Base-by-base conservation (phyloP, 2,888 invertebrate species). In the Coremacera marginata region DNA sequence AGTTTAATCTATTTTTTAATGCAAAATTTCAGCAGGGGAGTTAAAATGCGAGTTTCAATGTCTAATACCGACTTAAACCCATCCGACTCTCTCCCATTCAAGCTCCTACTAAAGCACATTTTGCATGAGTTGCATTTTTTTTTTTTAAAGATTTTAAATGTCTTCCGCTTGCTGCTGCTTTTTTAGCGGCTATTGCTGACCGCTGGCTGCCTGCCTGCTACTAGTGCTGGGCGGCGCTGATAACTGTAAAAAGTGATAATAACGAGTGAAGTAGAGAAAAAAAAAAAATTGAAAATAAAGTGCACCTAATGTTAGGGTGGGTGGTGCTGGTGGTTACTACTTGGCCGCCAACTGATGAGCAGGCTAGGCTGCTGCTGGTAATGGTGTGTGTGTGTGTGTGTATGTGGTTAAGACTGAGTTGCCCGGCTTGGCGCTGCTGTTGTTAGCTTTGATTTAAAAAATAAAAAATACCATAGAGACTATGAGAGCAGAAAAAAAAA, bases 241-340 rank as follows among this genome's bases (percentile, higher is more conserved):
- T 75, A 78, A 78, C 75, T 75, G 63, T 71, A 65, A 75, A 78
- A 78, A 75, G 77, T 75, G 77, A 77, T 77, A 77, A 77, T 77
- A 77, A 77, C 70, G 70, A 70, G 67, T 49, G 72, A 11, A 44
- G 44, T 5, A 34, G 57, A 19, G 22, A 14, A n/a, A 16, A 60
- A 55, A 72, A 72, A 72, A 44, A 34, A 22, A 19, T 14, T 44
- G 1, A 11, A 44, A 44, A 11, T 44, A 44, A 44, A 44, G 11
- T 44, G 44, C 44, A 44, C 11, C 44, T 7, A 44, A 44, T 44
- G 44, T 44, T 44, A 11, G 44, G 44, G 11, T 44, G 44, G 44
- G 2, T 37, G 8, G 37, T 14, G 14, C 44, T 44, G 44, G 44
- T 44, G 11, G 14, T 11, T 14, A 44, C 44, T 44, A 14, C 44